These are phyloP conservation scores for Bombylius discolor DNA, from an alignment of 2,888 invertebrate species.

Conservation along the genomic window DNA sequence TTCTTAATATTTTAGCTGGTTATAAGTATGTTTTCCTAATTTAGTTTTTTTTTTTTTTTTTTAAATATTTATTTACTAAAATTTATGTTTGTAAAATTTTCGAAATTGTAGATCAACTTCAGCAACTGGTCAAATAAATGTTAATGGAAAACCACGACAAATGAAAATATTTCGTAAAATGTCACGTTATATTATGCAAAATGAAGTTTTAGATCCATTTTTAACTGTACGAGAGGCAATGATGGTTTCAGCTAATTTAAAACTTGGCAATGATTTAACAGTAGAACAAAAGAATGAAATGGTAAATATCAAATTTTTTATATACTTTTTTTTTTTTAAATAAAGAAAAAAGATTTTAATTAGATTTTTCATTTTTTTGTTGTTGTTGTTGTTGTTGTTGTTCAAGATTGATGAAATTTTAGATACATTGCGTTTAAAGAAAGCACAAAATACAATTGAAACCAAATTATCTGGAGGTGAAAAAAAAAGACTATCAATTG, in stretches of 20 bases:
- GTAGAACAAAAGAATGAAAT: constrained; percentile 51
- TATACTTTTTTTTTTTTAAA: background rate
- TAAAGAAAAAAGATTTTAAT: background rate
- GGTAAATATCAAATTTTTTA: constrained; percentile 41
- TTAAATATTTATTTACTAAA: background rate
- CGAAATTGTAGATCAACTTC: background rate
- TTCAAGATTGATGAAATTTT: constrained; percentile 77
- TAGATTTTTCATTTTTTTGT: background rate
- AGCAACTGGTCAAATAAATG: constrained; percentile 53
- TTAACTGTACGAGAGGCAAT: constrained; percentile 81
- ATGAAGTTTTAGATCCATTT: constrained; percentile 72
- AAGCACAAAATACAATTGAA: constrained; percentile 59
- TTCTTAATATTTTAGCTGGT: constrained; percentile 79
- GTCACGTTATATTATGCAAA: constrained; percentile 94
- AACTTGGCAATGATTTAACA: constrained; percentile 56
- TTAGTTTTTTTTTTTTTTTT: background rate
- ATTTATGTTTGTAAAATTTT: background rate
- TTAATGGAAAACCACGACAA: constrained; percentile 67
- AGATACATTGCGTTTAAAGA: constrained; percentile 59
- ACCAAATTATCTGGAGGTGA: constrained; percentile 80
- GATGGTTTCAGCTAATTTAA: constrained; percentile 78
- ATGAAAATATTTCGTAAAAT: constrained; percentile 69
- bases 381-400: constrained; percentile 3
- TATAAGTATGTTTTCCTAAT: constrained; percentile 56
- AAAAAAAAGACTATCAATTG: constrained; percentile 83